Evolutionary conservation across 1,140 invertebrate genomes (phyloP).

Genomic region (Rhopalosiphum maidis): DNA sequence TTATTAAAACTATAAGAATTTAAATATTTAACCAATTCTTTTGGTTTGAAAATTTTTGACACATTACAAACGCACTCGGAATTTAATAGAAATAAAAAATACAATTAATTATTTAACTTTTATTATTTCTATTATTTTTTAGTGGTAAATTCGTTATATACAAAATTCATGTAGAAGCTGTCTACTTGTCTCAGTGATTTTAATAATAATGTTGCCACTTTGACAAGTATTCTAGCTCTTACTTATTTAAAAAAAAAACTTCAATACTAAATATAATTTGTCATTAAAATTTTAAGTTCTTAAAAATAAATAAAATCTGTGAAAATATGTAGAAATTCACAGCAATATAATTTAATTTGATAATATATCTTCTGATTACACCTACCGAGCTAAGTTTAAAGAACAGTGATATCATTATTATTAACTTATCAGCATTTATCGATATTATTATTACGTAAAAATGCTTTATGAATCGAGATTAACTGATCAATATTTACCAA

Average conservation of each 20-base stretch:
- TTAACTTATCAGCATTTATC: neutral
- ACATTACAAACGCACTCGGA: neutral
- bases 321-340: neutral
- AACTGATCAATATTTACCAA: neutral
- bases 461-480: neutral
- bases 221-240: neutral
- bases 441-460: neutral
- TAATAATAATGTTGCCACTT: constrained; percentile 15
- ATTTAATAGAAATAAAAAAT: neutral
- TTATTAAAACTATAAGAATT: neutral
- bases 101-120: neutral
- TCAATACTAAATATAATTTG: neutral
- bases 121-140: neutral
- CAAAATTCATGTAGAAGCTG: neutral
- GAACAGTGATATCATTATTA: neutral
- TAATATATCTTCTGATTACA: neutral
- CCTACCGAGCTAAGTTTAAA: neutral
- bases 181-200: constrained; percentile 35
- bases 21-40: neutral
- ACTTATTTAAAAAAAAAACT: neutral
- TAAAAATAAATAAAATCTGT: neutral
- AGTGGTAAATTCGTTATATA: neutral
- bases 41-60: neutral
- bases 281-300: neutral
- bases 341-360: neutral